Percentiles rank a stretch among this genome's conserved stretches.
phyloP scores from a whole-genome alignment of 2,113 vertebrate species.

The Pterocles gutturalis region DNA sequence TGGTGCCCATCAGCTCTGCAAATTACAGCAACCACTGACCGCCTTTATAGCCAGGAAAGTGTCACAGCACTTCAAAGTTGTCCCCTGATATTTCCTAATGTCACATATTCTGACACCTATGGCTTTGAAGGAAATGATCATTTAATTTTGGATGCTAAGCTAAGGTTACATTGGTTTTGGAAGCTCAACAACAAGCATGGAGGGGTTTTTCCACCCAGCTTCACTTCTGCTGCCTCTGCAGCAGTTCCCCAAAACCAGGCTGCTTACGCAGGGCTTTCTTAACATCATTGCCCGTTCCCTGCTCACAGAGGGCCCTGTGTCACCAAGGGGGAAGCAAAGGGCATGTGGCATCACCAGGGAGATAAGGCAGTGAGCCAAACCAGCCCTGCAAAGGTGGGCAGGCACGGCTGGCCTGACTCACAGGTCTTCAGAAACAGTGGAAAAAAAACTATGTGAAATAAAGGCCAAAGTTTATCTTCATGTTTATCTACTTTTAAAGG shows the following conservation, averaged over 20 bases:
- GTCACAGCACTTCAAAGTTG: background rate
- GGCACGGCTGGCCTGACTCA: background rate
- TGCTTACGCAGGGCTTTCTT: background rate
- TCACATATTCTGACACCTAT: background rate
- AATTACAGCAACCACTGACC: background rate
- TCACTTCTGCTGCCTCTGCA: constrained; percentile 59
- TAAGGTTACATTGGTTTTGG: background rate
- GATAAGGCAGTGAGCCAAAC: background rate
- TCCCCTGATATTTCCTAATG: background rate
- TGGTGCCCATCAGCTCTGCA: background rate
- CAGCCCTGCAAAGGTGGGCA: background rate
- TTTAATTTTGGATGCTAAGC: background rate
- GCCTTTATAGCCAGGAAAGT: background rate
- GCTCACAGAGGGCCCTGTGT: background rate
- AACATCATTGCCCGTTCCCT: background rate
- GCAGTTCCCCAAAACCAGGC: constrained; percentile 46
- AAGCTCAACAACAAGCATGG: background rate
- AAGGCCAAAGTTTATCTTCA: background rate
- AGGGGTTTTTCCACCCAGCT: constrained; percentile 54
- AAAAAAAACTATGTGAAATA: background rate
- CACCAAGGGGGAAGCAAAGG: background rate
- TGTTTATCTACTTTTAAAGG: background rate
- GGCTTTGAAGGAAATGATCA: background rate
- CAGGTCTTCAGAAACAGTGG: background rate
- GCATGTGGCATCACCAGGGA: background rate